A percentile compares a stretch with the other conserved stretches of the same genome.
phyloP scores from a whole-genome alignment of 2,888 invertebrate species.

The Lamellibrachia columna region DNA sequence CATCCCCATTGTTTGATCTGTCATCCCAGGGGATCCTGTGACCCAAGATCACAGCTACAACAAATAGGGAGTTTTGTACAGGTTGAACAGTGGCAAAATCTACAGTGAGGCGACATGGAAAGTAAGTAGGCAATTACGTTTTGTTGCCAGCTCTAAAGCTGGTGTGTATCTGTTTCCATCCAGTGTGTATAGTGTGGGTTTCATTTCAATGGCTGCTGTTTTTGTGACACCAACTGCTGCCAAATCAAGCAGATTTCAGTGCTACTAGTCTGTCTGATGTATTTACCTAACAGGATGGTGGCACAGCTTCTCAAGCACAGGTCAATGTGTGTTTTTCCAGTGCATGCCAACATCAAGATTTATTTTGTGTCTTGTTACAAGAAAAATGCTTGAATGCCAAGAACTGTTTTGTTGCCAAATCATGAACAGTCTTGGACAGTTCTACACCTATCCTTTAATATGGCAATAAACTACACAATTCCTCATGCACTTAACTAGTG shows the following conservation, averaged over 20 bases:
- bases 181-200: neutral
- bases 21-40: neutral
- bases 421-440: neutral
- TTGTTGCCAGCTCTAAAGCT: neutral
- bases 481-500: neutral
- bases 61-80: neutral
- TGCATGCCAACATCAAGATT: neutral
- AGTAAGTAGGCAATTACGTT: neutral
- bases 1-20: neutral
- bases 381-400: too few species aligned
- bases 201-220: neutral
- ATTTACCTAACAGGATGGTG: neutral
- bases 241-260: neutral
- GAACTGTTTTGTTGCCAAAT: neutral
- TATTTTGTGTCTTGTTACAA: neutral
- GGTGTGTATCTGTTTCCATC: neutral
- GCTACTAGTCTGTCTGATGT: neutral
- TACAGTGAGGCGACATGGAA: neutral
- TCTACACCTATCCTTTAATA: neutral
- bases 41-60: neutral
- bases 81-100: neutral
- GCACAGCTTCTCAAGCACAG: neutral
- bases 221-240: neutral
- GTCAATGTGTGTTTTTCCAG: neutral
- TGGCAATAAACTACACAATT: neutral